A percentile compares a stretch with the other conserved stretches of the same genome.
These are phyloP conservation scores for Acheta domesticus DNA, from an alignment of 2,888 invertebrate species.

Conservation along the genomic window DNA sequence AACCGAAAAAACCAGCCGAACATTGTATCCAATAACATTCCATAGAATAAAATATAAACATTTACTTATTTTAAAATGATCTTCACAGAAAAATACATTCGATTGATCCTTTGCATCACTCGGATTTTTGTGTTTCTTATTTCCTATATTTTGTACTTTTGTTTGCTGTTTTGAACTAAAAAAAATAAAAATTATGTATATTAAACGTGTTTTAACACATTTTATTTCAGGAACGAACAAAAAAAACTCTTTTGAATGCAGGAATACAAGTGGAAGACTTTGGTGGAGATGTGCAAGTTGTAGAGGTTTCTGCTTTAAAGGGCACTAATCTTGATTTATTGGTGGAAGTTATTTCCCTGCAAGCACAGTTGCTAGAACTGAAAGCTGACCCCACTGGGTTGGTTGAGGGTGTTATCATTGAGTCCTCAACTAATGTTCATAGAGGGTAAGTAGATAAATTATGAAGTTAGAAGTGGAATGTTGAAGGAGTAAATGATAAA, in stretches of 20 bases:
- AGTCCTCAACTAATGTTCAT: constrained; percentile 68
- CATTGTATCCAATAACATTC: no score
- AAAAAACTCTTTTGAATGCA: constrained; percentile 69
- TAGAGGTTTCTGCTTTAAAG: constrained; percentile 88
- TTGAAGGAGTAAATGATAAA: not conserved
- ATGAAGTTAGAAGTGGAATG: not conserved
- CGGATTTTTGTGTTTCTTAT: not conserved
- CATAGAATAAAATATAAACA: no score
- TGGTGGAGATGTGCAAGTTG: constrained; percentile 89
- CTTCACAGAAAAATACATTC: no score
- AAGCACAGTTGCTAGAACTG: constrained; percentile 85
- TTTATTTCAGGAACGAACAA: constrained; percentile 62
- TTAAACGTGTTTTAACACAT: not conserved
- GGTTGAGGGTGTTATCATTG: constrained; percentile 87
- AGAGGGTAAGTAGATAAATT: constrained; percentile 55
- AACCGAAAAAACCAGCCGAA: no score
- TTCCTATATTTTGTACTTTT: not conserved
- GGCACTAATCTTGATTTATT: constrained; percentile 71
- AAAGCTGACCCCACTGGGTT: constrained; percentile 77
- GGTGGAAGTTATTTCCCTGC: constrained; percentile 76
- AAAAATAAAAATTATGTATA: no score
- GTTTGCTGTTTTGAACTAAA: not conserved
- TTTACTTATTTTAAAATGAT: no score
- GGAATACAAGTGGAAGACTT: constrained; percentile 80
- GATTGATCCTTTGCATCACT: no score